Percentiles rank a stretch among this genome's conserved stretches.
These are phyloP conservation scores for Lasioglossum oenotherae DNA, from an alignment of 2,888 invertebrate species.

Conservation along the genomic window DNA sequence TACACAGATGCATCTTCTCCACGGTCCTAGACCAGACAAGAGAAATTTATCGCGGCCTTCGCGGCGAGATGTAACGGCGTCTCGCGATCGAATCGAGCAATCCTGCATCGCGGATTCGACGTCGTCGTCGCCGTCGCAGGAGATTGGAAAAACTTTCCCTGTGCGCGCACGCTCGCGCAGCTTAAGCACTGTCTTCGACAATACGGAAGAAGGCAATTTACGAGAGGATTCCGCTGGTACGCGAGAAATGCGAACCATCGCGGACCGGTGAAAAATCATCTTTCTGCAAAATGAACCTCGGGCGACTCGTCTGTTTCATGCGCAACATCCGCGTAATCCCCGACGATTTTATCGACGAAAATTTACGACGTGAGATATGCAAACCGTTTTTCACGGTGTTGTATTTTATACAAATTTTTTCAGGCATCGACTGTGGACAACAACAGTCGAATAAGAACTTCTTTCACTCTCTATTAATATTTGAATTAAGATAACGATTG, in stretches of 20 bases:
- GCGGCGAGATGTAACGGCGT: slow-evolving; percentile 37
- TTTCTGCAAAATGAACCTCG: slow-evolving; percentile 46
- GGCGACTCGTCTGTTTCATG: slow-evolving; percentile 2
- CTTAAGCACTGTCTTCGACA: slow-evolving; percentile 59
- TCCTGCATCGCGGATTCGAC: slow-evolving; percentile 20
- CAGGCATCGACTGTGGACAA: no score
- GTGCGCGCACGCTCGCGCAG: slow-evolving; percentile 17
- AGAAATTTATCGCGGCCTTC: slow-evolving; percentile 65
- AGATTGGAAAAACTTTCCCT: slow-evolving; percentile 67
- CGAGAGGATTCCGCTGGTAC: slow-evolving; percentile 52
- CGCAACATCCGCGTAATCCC: no score
- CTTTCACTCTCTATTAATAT: no score
- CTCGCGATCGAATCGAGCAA: slow-evolving; percentile 39
- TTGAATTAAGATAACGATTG: no score
- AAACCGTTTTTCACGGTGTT: neutral
- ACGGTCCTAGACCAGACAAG: neutral
- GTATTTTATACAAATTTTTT: no score
- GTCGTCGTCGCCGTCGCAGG: slow-evolving; percentile 17
- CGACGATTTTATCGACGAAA: neutral
- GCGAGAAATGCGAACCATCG: slow-evolving; percentile 43
- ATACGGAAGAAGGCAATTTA: slow-evolving; percentile 69
- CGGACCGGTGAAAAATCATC: slow-evolving; percentile 28
- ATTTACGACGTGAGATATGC: neutral
- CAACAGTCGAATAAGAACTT: no score
- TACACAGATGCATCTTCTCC: neutral